A percentile compares a stretch with the other conserved stretches of the same genome.
phyloP scores from a whole-genome alignment of 1,140 invertebrate genomes.

The Zaprionus camerounensis region DNA sequence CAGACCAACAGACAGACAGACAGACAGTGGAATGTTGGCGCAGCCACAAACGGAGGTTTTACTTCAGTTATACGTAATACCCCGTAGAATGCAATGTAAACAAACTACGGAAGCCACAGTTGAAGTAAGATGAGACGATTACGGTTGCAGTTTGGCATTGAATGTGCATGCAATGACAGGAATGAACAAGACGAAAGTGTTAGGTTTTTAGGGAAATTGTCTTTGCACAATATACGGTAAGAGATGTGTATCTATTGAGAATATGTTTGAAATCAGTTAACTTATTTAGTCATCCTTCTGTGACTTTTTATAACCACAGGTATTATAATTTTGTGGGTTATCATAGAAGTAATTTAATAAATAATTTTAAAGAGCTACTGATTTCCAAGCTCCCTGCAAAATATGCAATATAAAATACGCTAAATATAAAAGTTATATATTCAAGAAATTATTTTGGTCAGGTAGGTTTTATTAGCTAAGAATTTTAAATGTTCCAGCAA shows the following conservation, averaged over 20 bases:
- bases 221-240: background rate
- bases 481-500: background rate
- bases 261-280: too few relatives aligned
- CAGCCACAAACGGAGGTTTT: slow-evolving; percentile 40
- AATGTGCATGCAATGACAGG: background rate
- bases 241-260: too few relatives aligned
- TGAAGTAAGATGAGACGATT: slow-evolving; percentile 50
- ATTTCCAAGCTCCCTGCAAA: too few relatives aligned
- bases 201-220: background rate
- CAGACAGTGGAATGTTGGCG: slow-evolving; percentile 65
- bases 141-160: slow-evolving; percentile 49
- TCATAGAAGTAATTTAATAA: too few relatives aligned
- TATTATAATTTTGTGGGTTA: too few relatives aligned
- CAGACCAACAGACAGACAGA: background rate
- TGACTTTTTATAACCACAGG: too few relatives aligned
- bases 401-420: too few relatives aligned
- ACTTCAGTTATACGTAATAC: slow-evolving; percentile 13
- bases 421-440: too few relatives aligned
- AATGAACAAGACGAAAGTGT: background rate
- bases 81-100: slow-evolving; percentile 32
- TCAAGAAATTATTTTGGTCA: too few relatives aligned
- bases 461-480: background rate
- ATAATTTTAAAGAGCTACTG: too few relatives aligned
- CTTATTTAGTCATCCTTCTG: too few relatives aligned
- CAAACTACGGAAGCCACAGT: slow-evolving; percentile 51